Percentiles rank a stretch among this genome's conserved stretches.
These are phyloP conservation scores for Leptocoma aspasia DNA, from an alignment of 2,113 vertebrate species.

Conservation along the genomic window DNA sequence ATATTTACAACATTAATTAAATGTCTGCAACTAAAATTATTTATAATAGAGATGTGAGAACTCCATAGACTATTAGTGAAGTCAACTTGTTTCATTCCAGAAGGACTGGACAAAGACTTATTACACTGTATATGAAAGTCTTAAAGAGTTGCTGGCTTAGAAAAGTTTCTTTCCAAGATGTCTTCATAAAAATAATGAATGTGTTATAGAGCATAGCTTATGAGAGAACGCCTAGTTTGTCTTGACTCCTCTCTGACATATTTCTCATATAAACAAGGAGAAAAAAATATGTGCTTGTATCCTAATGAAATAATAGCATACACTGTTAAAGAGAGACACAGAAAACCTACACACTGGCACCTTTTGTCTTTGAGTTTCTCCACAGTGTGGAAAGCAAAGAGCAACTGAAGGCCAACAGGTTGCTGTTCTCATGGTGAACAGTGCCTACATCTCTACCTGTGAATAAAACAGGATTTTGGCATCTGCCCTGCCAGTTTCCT, in stretches of 20 bases:
- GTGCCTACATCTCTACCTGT: not conserved
- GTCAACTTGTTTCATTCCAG: constrained; percentile 31
- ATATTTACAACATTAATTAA: constrained; percentile 63
- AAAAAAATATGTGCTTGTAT: not conserved
- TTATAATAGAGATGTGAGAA: constrained; percentile 46
- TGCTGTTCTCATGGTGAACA: not conserved
- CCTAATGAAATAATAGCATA: not conserved
- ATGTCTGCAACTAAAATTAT: constrained; percentile 54
- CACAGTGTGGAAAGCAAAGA: not conserved
- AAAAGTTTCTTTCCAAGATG: constrained; percentile 30
- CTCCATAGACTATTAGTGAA: constrained; percentile 55
- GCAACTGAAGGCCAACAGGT: not conserved
- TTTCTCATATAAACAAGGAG: not conserved
- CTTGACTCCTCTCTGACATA: not conserved
- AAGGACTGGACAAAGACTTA: constrained; percentile 16
- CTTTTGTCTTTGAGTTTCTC: not conserved
- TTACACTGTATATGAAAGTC: not conserved
- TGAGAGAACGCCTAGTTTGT: not conserved
- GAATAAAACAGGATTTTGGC: not conserved
- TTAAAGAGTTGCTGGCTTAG: not conserved
- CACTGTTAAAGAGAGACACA: not conserved
- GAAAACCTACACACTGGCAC: not conserved
- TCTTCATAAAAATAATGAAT: not conserved
- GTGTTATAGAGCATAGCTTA: not conserved
- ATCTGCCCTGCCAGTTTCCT: not conserved